Conservation (phyloP, 1,140 invertebrate genomes). For the Ceratina japonica region DNA sequence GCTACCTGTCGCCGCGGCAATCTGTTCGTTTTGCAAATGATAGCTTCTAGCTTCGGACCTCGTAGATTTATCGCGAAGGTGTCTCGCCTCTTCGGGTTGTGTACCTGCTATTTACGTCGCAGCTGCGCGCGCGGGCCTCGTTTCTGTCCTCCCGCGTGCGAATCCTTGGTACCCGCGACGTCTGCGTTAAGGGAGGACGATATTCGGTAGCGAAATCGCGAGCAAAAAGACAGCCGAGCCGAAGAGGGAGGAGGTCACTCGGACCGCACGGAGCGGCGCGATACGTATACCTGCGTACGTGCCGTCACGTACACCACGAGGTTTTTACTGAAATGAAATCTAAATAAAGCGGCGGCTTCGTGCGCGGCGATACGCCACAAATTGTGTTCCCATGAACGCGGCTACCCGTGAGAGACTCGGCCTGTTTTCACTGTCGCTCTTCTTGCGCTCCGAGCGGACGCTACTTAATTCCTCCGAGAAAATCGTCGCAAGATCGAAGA, state of each 20-base stretch:
- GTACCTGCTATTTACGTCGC: constrained; percentile 32
- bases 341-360: constrained; percentile 68
- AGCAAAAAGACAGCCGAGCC: not conserved
- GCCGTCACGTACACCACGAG: constrained; percentile 71
- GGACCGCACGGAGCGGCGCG: constrained; percentile 23
- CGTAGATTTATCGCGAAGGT: constrained; percentile 34
- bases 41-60: constrained; percentile 10
- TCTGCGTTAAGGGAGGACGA: not conserved
- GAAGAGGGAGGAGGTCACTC: constrained; percentile 27
- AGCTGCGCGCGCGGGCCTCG: constrained; percentile 36
- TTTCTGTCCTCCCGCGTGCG: not conserved
- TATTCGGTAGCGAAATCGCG: constrained; percentile 18
- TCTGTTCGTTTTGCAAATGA: constrained; percentile 21
- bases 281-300: constrained; percentile 55
- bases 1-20: constrained; percentile 28
- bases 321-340: constrained; percentile 72
- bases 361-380: constrained; percentile 46
- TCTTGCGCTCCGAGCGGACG: constrained; percentile 6
- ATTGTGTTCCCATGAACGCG: constrained; percentile 62
- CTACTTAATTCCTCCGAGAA: not conserved
- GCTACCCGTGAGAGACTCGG: constrained; percentile 50
- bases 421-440: constrained; percentile 24
- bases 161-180: not conserved
- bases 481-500: too few species aligned
- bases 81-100: not conserved